These are phyloP conservation scores for Hemiprocne comata DNA, from an alignment of 2,113 vertebrate genomes.

Conservation along the genomic window DNA sequence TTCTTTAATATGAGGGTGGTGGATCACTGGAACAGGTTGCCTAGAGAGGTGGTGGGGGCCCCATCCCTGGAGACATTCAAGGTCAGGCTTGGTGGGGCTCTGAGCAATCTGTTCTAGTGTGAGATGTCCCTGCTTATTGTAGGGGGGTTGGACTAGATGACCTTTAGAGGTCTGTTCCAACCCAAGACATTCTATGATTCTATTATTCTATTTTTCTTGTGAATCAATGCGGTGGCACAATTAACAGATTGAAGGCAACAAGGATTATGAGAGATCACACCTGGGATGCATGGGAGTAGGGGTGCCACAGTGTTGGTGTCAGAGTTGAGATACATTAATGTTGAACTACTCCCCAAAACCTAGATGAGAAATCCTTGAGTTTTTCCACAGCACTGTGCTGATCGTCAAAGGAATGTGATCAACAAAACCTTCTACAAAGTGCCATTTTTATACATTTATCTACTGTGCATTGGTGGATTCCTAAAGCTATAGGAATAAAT, in stretches of 20 bases:
- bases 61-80: too few species aligned
- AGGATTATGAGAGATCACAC: neutral
- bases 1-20: too few species aligned
- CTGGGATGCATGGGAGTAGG: neutral
- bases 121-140: too few species aligned
- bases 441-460: neutral
- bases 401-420: neutral
- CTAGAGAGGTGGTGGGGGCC: too few species aligned
- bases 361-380: neutral
- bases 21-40: too few species aligned
- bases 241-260: neutral
- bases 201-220: neutral
- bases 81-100: too few species aligned
- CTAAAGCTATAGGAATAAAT: neutral
- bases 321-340: neutral
- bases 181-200: too few species aligned
- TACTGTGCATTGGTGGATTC: neutral
- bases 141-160: too few species aligned
- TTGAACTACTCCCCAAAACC: neutral
- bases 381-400: neutral
- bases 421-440: neutral
- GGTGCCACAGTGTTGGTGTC: neutral
- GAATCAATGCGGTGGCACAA: neutral
- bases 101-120: too few species aligned
- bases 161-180: too few species aligned